Conservation (phyloP, 2,113 vertebrate genomes). For the Heterotis niloticus region DNA sequence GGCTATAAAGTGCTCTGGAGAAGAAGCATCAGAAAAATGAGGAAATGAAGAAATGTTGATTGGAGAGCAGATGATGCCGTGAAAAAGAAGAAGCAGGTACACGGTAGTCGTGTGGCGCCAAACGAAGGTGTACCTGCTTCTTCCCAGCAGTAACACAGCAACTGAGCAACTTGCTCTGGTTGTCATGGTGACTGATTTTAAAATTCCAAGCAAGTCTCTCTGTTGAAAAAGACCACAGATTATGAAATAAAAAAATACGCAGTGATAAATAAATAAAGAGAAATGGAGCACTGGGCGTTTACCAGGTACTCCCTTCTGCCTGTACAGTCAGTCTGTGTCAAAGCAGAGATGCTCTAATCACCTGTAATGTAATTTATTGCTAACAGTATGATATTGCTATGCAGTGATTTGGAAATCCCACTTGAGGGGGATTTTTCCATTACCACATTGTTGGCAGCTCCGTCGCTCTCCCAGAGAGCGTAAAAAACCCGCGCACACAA, state of each 20-base stretch:
- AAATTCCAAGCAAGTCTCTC: constrained; percentile 23
- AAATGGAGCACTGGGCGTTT: constrained; percentile 2
- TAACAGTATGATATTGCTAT: neutral
- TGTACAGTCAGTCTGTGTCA: neutral
- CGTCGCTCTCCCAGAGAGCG: neutral
- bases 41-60: no score
- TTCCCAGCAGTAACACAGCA: constrained; percentile 6
- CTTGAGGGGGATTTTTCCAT: neutral
- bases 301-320: neutral
- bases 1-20: no score
- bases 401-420: neutral
- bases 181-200: constrained; percentile 28
- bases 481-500: neutral
- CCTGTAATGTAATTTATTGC: neutral
- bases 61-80: no score
- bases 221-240: constrained; percentile 5
- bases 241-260: no score
- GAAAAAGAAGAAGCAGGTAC: neutral
- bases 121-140: neutral
- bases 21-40: no score
- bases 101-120: neutral
- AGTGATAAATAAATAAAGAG: neutral
- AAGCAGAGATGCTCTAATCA: constrained; percentile 3
- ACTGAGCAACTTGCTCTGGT: constrained; percentile 13
- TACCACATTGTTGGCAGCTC: neutral